A percentile compares a stretch with the other conserved stretches of the same genome.
Conservation (phyloP, 2,797 vertebrate genomes). For the Sitta carolinensis region DNA sequence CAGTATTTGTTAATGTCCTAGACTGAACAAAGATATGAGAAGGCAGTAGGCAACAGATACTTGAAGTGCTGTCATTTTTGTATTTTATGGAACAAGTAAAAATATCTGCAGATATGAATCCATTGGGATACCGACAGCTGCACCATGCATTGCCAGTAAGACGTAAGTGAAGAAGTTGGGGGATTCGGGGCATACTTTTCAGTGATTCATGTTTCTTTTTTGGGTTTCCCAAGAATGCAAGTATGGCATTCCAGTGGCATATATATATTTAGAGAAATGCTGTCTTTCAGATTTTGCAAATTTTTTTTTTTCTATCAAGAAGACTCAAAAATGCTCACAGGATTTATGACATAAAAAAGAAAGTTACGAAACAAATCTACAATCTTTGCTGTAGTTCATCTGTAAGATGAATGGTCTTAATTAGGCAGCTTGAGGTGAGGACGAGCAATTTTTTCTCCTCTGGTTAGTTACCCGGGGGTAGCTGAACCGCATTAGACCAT, state of each 20-base stretch:
- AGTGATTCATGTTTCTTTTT: slow-evolving; percentile 7
- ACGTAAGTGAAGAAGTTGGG: neutral
- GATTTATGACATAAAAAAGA: neutral
- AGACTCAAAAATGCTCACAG: neutral
- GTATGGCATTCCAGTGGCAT: neutral
- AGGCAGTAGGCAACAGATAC: neutral
- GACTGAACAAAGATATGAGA: neutral
- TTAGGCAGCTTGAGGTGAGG: neutral
- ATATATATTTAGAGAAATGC: neutral
- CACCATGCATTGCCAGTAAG: neutral
- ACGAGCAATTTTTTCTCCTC: slow-evolving; percentile 44
- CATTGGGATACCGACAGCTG: slow-evolving; percentile 8
- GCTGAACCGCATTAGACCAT: slow-evolving; percentile 58
- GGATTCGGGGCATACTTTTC: slow-evolving; percentile 8
- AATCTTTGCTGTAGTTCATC: neutral
- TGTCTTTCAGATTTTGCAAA: neutral
- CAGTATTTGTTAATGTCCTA: neutral
- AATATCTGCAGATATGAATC: slow-evolving; percentile 23
- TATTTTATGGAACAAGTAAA: slow-evolving; percentile 28
- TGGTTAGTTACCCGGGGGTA: slow-evolving; percentile 58
- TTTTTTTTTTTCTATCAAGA: neutral
- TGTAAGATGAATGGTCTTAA: neutral
- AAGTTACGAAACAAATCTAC: neutral
- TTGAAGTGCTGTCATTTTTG: slow-evolving; percentile 21
- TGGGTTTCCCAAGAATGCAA: slow-evolving; percentile 2